Base-by-base conservation (phyloP, 2,113 vertebrate genomes). In the Synchiropus splendidus region DNA sequence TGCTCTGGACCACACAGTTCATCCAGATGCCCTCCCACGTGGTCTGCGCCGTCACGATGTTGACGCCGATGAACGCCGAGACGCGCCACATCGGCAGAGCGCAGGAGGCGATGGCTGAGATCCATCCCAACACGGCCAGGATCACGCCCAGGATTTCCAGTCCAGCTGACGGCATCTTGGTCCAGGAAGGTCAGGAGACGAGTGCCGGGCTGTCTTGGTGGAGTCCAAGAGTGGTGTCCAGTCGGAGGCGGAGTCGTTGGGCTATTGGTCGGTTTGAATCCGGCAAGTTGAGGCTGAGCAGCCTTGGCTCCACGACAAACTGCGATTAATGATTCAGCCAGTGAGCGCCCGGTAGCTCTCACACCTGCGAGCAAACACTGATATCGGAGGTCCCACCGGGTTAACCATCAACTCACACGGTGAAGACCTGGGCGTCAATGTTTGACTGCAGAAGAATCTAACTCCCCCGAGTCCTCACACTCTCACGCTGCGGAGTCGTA, bases 21-120 rank as follows among this genome's bases (percentile, higher is more conserved):
- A 92, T 92, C 91, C 91, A 93, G 54, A 93, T 88, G 12, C 91
- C 89, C 50, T 90, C 88, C 88, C 89, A 90, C 49, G 70, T 86
- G 48, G 48, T 86, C 80, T 94, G 90, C 1, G 89, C 88, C 0
- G 89, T 90, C 65, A 96, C 83, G 9, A 95, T 89, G 78, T 85
- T 96, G 66, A 62, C 80, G 4, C 92, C 92, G n/a, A 89, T 89
- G 70, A 91, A 94, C 17, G 92, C 90, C 0, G 91, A 79, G 42
- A 94, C 92, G 12, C 77, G 79, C 94, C 94, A 97, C 89, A 89
- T 92, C 54, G 94, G 94, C 62, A 97, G 33, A 0, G 78, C 79
- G 2, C 92, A 97, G 41, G 86, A 83, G 2, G 88, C 33, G 32
- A 91, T 83, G 60, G 76, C 75, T 41, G 74, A 76, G 42, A 94